These are phyloP conservation scores for Nematostella vectensis DNA, from an alignment of 92 coral and sea anemone genomes.

Conservation along the genomic window DNA sequence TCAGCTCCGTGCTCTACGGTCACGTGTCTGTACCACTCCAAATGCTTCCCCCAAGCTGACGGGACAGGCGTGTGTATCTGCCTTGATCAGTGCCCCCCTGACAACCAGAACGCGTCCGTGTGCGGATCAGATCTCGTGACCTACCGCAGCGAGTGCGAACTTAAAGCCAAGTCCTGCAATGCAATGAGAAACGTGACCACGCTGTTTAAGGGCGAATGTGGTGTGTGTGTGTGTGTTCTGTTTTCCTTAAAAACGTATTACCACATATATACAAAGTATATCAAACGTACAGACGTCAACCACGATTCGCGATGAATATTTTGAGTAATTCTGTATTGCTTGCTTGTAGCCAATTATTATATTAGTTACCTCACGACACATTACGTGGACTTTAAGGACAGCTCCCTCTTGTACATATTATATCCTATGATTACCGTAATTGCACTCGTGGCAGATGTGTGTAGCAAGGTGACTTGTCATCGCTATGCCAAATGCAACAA, in stretches of 20 bases:
- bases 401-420: too few species aligned
- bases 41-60: slow-evolving; percentile 65
- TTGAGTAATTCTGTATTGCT: too few species aligned
- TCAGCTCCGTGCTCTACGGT: slow-evolving; percentile 65
- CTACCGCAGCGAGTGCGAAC: slow-evolving; percentile 66
- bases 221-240: too few species aligned
- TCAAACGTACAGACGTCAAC: too few species aligned
- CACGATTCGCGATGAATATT: too few species aligned
- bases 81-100: slow-evolving; percentile 45
- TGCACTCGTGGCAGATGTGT: too few species aligned
- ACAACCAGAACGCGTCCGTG: slow-evolving; percentile 53
- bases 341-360: too few species aligned
- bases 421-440: too few species aligned
- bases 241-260: too few species aligned
- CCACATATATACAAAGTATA: too few species aligned
- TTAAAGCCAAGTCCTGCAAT: slow-evolving; percentile 73
- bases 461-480: slow-evolving; percentile 39
- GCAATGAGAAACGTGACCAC: slow-evolving; percentile 41
- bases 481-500: slow-evolving; percentile 40
- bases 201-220: slow-evolving; percentile 66
- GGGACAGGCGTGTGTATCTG: slow-evolving; percentile 80
- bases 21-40: slow-evolving; percentile 57
- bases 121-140: slow-evolving; percentile 92
- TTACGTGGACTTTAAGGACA: too few species aligned
- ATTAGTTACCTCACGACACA: too few species aligned